phyloP scores from a whole-genome alignment of 2,113 vertebrate genomes.

The Heptranchias perlo region DNA sequence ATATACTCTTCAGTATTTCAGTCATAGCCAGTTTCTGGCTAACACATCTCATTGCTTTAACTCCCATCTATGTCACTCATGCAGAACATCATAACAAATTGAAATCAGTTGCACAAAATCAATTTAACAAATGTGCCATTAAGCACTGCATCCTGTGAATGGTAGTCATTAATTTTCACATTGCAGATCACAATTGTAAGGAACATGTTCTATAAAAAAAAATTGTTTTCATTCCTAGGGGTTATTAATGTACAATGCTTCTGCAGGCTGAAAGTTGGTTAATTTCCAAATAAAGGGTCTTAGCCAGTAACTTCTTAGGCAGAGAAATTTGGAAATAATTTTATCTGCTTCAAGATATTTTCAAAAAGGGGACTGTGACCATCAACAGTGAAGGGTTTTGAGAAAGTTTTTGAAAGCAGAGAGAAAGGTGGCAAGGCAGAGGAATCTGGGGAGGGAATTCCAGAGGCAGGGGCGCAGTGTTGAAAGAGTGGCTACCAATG shows the following conservation, averaged over 20 bases:
- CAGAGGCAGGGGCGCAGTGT: too few species aligned
- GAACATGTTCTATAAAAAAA: background rate
- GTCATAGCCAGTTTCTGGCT: background rate
- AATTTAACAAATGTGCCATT: conserved; percentile 1
- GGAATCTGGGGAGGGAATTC: too few species aligned
- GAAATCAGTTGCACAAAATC: conserved; percentile 24
- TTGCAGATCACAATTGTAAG: background rate
- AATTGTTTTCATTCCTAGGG: background rate
- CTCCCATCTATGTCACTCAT: background rate
- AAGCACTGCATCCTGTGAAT: background rate
- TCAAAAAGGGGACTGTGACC: background rate
- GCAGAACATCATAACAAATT: conserved; percentile 4
- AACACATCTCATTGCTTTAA: background rate
- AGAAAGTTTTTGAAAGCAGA: background rate
- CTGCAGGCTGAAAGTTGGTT: background rate
- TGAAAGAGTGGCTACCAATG: too few species aligned
- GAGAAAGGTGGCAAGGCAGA: background rate
- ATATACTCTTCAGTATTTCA: background rate
- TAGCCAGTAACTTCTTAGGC: background rate
- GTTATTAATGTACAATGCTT: background rate
- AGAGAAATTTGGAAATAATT: background rate
- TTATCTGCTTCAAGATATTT: background rate
- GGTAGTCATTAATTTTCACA: conserved; percentile 2
- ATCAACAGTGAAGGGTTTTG: background rate
- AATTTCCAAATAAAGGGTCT: background rate